Percentiles rank a stretch among this genome's conserved stretches.
Evolutionary conservation across 2,888 invertebrate genomes (phyloP).

Genomic region (Lepas anatifera): DNA sequence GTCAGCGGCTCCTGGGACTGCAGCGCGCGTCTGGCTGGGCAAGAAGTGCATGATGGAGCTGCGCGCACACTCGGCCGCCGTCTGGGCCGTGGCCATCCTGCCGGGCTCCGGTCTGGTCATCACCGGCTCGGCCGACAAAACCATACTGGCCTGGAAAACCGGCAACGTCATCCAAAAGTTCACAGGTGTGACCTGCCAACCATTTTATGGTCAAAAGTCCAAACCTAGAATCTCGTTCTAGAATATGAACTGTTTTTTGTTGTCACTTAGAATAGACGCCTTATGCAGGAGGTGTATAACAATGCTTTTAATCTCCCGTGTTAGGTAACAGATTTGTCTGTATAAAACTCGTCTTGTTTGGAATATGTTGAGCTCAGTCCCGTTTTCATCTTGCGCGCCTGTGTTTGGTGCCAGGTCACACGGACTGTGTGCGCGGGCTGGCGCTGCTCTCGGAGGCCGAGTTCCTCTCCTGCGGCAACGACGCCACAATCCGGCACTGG

Average conservation of each 20-base stretch:
- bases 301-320: too few species aligned
- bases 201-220: too few species aligned
- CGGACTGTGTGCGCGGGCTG: slow-evolving; percentile 79
- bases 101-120: slow-evolving; percentile 40
- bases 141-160: slow-evolving; percentile 68
- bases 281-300: too few species aligned
- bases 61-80: slow-evolving; percentile 51
- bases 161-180: slow-evolving; percentile 53
- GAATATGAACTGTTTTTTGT: too few species aligned
- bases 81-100: slow-evolving; percentile 55
- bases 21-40: slow-evolving; percentile 21
- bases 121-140: slow-evolving; percentile 88
- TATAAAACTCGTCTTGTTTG: too few species aligned
- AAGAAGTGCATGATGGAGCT: slow-evolving; percentile 27
- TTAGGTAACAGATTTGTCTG: too few species aligned
- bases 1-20: slow-evolving; percentile 47
- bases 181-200: slow-evolving; percentile 45
- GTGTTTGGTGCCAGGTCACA: slow-evolving; percentile 52
- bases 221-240: too few species aligned
- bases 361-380: too few species aligned
- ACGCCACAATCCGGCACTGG: slow-evolving; percentile 79
- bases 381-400: slow-evolving; percentile 9
- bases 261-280: too few species aligned
- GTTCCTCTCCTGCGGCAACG: slow-evolving; percentile 85
- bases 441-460: slow-evolving; percentile 50